phyloP scores from a whole-genome alignment of 2,113 vertebrate species.

The Alouatta palliata region DNA sequence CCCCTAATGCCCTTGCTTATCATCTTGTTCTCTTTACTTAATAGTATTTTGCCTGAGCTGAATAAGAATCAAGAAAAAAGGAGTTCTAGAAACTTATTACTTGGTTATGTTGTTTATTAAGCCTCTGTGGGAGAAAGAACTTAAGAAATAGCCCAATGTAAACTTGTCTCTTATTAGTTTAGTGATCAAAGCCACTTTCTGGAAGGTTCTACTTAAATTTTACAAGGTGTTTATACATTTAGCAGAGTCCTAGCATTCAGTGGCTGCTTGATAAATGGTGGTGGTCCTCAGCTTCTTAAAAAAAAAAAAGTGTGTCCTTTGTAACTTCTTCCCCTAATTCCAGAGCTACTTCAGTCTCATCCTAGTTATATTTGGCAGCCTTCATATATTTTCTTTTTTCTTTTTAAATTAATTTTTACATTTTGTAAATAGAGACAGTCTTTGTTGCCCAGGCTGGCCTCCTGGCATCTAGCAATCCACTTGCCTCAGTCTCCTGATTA shows the following conservation, averaged over 20 bases:
- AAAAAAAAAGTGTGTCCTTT: neutral
- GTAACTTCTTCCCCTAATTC: neutral
- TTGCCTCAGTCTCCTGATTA: neutral
- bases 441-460: neutral
- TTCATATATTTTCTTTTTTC: neutral
- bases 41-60: neutral
- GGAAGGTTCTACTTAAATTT: neutral
- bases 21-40: neutral
- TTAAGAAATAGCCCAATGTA: neutral
- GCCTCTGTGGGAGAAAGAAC: neutral
- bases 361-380: neutral
- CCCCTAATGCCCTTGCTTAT: neutral
- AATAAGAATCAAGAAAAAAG: conserved; percentile 19
- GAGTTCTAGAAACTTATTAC: neutral
- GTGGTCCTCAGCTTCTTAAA: neutral
- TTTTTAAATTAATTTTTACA: neutral
- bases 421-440: neutral
- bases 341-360: neutral
- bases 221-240: neutral
- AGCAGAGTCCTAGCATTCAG: neutral
- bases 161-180: neutral
- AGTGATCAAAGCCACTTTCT: neutral
- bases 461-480: neutral
- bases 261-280: neutral
- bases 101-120: neutral